Evolutionary conservation across 2,113 vertebrate species (phyloP), one percentile per base, ranked within the genome.

Genomic region (Poecile atricapillus): DNA sequence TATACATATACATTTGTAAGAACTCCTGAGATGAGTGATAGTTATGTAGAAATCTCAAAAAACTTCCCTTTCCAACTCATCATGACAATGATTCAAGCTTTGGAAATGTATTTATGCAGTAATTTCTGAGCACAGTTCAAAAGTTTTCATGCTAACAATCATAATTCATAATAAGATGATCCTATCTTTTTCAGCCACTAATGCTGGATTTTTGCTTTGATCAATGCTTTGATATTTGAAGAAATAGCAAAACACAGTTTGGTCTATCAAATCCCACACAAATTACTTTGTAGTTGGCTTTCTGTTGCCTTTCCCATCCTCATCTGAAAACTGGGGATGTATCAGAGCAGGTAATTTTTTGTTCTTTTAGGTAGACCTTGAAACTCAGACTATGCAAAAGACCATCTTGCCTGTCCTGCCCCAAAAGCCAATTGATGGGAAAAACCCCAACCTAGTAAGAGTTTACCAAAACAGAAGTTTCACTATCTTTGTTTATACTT

Each of bases 331-430:
- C 14, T 3, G 7, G 19, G 31, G 52, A 50, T 27, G 15, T n/a
- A 70, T 35, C 41, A 79, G 35, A 64, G 10, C 30, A 58, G 23
- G 7, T 2, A 52, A 15, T 1, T 49, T 76, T 56, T 73, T 60
- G 24, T 24, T 68, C 33, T 65, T 83, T 52, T 43, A 77, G 15
- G 33, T 17, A 86, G 31, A 47, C 18, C 49, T 37, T 64, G 11
- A 53, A 85, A 86, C 27, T 52, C n/a, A 52, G 27, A 65, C 41
- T 58, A 21, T 5, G 11, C 27, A 69, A 83, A 49, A 74, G 16
- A 77, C 19, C 28, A 28, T 68, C 21, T 31, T 3, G 0, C 24
- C 39, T 3, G 0, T 10, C 9, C 39, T 3, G 0, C 9, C 5
- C 17, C 73, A 59, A 73, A 91, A 81, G 10, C 7, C 22, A 83